phyloP scores from a whole-genome alignment of 2,113 vertebrate species.

The Nesoenas mayeri region DNA sequence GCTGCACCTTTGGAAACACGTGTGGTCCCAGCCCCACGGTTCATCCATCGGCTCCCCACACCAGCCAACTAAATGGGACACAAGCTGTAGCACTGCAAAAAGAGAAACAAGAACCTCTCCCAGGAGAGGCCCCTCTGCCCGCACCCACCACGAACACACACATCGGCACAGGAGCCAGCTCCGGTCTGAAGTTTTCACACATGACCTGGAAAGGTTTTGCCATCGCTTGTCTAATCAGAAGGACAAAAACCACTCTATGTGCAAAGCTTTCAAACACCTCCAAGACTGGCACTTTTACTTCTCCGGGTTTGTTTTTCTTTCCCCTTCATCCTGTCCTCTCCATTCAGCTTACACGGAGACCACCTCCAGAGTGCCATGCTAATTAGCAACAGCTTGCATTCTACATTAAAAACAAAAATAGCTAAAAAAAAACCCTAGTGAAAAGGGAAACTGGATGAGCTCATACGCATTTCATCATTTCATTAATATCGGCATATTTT shows the following conservation, averaged over 20 bases:
- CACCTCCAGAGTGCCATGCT: neutral
- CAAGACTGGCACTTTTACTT: neutral
- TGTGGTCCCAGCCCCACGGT: fast-evolving
- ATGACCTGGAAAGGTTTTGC: neutral
- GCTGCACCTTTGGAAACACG: neutral
- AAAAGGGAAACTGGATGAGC: neutral
- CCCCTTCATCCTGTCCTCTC: neutral
- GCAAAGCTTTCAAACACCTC: neutral
- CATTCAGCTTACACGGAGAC: neutral
- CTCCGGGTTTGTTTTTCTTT: neutral
- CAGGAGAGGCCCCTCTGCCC: neutral
- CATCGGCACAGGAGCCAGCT: neutral
- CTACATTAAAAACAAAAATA: conserved; percentile 12
- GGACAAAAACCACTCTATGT: neutral
- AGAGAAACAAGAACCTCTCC: fast-evolving
- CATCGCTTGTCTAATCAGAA: neutral
- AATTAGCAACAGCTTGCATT: conserved; percentile 40
- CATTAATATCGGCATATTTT: neutral
- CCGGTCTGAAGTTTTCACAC: neutral
- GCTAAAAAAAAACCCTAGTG: neutral
- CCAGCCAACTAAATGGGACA: neutral
- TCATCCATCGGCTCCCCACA: neutral
- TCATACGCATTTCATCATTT: neutral
- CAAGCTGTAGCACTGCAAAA: neutral
- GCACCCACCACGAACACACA: fast-evolving